A percentile compares a stretch with the other conserved stretches of the same genome.
These are phyloP conservation scores for Eupithecia abbreviata DNA, from an alignment of 2,888 invertebrate genomes.

Conservation along the genomic window DNA sequence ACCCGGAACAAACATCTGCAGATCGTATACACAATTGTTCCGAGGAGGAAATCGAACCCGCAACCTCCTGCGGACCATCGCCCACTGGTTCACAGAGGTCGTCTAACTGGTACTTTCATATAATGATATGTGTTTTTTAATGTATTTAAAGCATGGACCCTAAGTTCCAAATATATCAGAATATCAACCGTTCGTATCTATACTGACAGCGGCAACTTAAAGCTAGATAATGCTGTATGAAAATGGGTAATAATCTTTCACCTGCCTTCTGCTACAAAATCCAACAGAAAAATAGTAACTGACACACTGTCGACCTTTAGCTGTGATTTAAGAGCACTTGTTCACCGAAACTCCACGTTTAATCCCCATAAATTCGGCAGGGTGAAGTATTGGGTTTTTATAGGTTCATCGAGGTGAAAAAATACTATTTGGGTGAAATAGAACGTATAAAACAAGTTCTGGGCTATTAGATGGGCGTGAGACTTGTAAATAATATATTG, in stretches of 20 bases:
- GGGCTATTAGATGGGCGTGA: conserved; percentile 16
- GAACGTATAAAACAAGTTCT: conserved; percentile 26
- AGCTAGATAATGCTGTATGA: not conserved
- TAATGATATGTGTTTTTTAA: too few relatives aligned
- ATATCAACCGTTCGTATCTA: too few relatives aligned
- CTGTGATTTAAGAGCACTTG: conserved; percentile 44
- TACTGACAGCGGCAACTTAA: too few relatives aligned
- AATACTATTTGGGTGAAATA: conserved; percentile 31
- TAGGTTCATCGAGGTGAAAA: conserved; percentile 33
- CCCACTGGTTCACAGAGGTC: too few relatives aligned
- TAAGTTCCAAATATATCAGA: too few relatives aligned
- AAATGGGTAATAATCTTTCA: too few relatives aligned
- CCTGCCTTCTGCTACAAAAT: conserved; percentile 8
- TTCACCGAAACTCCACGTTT: conserved; percentile 38
- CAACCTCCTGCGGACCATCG: too few relatives aligned
- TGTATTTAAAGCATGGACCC: too few relatives aligned
- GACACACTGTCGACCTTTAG: conserved; percentile 19
- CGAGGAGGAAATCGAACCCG: too few relatives aligned
- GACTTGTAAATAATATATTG: conserved; percentile 7
- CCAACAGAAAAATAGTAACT: conserved; percentile 17
- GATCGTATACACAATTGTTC: too few relatives aligned
- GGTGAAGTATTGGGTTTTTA: conserved; percentile 39
- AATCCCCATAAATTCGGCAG: conserved; percentile 46
- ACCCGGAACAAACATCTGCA: too few relatives aligned
- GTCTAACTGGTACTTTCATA: too few relatives aligned